These are phyloP conservation scores for Uropsilus gracilis DNA, from an alignment of 2,113 vertebrate genomes.

Conservation along the genomic window DNA sequence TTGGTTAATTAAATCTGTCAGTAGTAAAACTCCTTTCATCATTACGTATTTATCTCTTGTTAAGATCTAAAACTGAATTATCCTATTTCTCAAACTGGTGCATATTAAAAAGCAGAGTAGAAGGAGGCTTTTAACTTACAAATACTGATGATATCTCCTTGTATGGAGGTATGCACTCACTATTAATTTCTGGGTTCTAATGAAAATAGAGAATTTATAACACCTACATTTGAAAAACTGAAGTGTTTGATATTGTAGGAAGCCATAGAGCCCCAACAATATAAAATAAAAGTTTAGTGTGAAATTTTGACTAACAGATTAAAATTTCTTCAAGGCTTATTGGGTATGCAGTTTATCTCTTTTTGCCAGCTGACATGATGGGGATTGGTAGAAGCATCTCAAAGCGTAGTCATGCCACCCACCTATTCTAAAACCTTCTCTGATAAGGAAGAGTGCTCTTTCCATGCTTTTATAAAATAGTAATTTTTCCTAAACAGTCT, in stretches of 20 bases:
- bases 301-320: slow-evolving; percentile 12
- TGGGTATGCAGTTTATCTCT: not conserved
- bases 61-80: not conserved
- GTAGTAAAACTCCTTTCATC: not conserved
- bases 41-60: not conserved
- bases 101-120: not conserved
- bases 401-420: not conserved
- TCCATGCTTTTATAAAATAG: not conserved
- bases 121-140: slow-evolving; percentile 14
- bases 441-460: not conserved
- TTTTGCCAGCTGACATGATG: not conserved
- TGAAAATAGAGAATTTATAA: not conserved
- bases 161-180: not conserved
- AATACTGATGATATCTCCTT: not conserved
- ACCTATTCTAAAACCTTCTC: not conserved
- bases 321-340: not conserved
- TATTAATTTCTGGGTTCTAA: slow-evolving; percentile 8
- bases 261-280: not conserved
- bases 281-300: not conserved
- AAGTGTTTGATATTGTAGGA: not conserved
- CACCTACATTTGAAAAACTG: slow-evolving; percentile 15
- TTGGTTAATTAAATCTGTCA: not conserved
- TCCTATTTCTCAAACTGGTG: not conserved
- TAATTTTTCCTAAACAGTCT: not conserved
- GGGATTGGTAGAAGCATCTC: not conserved